Percentiles rank a stretch among this genome's conserved stretches.
phyloP scores from a whole-genome alignment of 1,140 invertebrate species.

The Lepidotrigona ventralis region DNA sequence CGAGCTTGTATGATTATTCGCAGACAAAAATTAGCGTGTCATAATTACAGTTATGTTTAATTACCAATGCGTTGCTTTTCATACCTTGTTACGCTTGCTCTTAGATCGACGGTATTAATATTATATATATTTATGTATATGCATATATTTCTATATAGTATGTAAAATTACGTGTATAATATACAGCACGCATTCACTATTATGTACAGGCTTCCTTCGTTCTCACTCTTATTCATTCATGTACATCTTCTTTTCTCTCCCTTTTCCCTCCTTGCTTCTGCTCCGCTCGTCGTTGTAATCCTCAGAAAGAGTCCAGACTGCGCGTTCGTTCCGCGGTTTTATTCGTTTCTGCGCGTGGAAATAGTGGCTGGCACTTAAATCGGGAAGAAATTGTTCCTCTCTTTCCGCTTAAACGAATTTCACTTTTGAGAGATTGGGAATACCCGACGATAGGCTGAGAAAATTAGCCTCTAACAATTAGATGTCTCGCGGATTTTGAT shows the following conservation, averaged over 20 bases:
- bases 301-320: conserved; percentile 41
- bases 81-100: conserved; percentile 43
- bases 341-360: neutral
- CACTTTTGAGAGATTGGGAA: neutral
- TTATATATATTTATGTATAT: neutral
- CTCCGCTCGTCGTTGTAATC: neutral
- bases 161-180: conserved; percentile 56
- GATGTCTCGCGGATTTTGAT: too few relatives aligned
- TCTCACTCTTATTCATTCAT: conserved; percentile 46
- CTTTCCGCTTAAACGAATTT: neutral
- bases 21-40: conserved; percentile 47
- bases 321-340: conserved; percentile 4
- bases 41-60: conserved; percentile 50
- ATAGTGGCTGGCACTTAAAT: neutral
- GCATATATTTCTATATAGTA: conserved; percentile 19
- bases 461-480: neutral
- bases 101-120: conserved; percentile 44
- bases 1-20: conserved; percentile 4
- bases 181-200: conserved; percentile 74
- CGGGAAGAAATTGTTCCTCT: neutral
- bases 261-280: neutral
- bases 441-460: neutral
- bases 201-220: conserved; percentile 71
- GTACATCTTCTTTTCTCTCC: conserved; percentile 20
- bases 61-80: conserved; percentile 57